These are phyloP conservation scores for Drosophila pseudoananassae DNA, from an alignment of 1,140 invertebrate species.

Conservation along the genomic window DNA sequence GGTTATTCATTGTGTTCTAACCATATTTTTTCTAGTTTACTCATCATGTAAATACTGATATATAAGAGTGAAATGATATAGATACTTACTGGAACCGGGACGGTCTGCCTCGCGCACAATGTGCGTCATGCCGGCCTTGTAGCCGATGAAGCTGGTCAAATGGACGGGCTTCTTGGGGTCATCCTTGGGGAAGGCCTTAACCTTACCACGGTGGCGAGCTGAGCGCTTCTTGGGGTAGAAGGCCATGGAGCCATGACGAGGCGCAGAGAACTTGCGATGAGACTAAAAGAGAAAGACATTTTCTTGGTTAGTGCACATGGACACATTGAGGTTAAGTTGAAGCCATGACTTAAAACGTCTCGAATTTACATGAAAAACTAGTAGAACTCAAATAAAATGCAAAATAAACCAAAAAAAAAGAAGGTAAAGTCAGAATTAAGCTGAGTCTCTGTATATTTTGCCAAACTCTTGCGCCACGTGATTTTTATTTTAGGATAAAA, in stretches of 20 bases:
- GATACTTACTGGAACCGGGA: slow-evolving; percentile 97
- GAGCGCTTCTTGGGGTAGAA: slow-evolving; percentile 99
- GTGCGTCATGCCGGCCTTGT: slow-evolving; percentile 99
- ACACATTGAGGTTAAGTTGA: slow-evolving; percentile 16
- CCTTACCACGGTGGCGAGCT: slow-evolving; percentile 97
- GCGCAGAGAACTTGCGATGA: slow-evolving; percentile 99
- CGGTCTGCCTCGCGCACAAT: slow-evolving; percentile 99
- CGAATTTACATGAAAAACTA: not conserved
- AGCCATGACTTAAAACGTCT: not conserved
- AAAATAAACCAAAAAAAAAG: not conserved
- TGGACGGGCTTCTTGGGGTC: slow-evolving; percentile 98
- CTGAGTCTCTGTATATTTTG: too few relatives aligned
- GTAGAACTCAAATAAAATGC: not conserved
- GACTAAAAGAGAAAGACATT: slow-evolving; percentile 88
- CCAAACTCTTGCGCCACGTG: too few relatives aligned
- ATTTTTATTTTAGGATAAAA: too few relatives aligned
- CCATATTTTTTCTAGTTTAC: slow-evolving; percentile 79
- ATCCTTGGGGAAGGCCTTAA: slow-evolving; percentile 99
- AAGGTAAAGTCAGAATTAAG: too few relatives aligned
- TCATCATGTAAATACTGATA: slow-evolving; percentile 66
- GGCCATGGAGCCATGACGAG: slow-evolving; percentile 99
- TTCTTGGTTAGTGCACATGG: slow-evolving; percentile 1
- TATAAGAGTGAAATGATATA: not conserved
- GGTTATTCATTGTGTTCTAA: slow-evolving; percentile 82
- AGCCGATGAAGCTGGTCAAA: slow-evolving; percentile 98